These are phyloP conservation scores for Cistogaster globosa DNA, from an alignment of 2,888 invertebrate species.

Conservation along the genomic window DNA sequence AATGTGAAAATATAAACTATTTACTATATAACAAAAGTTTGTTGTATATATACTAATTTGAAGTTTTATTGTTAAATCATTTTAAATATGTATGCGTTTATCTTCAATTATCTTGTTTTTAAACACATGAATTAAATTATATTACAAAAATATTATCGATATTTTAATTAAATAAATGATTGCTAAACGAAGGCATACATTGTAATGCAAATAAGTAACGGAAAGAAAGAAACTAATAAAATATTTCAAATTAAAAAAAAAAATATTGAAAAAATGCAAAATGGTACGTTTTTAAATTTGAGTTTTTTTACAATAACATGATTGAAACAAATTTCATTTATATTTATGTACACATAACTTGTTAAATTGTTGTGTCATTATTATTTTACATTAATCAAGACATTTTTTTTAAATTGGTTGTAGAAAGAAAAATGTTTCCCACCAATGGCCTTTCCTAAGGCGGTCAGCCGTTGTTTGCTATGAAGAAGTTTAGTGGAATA, in stretches of 20 bases:
- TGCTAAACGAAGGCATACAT: slow-evolving; percentile 37
- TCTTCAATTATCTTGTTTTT: slow-evolving; percentile 1
- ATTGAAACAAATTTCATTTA: slow-evolving; percentile 9
- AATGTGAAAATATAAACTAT: slow-evolving; percentile 53
- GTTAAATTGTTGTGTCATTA: too few relatives aligned
- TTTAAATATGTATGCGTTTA: not conserved
- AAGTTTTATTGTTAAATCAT: slow-evolving; percentile 6
- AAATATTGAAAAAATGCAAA: too few relatives aligned
- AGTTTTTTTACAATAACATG: slow-evolving; percentile 34
- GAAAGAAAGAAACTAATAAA: not conserved
- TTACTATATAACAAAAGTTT: slow-evolving; percentile 55
- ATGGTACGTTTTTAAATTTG: slow-evolving; percentile 61
- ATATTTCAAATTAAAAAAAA: slow-evolving; percentile 42
- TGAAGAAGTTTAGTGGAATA: slow-evolving; percentile 9
- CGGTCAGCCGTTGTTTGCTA: slow-evolving; percentile 4
- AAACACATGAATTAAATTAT: not conserved
- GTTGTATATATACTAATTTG: slow-evolving; percentile 36
- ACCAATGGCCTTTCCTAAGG: slow-evolving; percentile 17
- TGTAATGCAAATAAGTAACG: slow-evolving; percentile 23
- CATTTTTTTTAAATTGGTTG: not conserved
- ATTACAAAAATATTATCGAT: slow-evolving; percentile 8
- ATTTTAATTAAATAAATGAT: not conserved
- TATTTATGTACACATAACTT: too few relatives aligned
- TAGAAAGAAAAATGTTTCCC: slow-evolving; percentile 4
- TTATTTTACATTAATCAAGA: slow-evolving; percentile 17